Percentiles rank a stretch among this genome's conserved stretches.
These are phyloP conservation scores for Callipepla squamata DNA, from an alignment of 2,113 vertebrate genomes.

Conservation along the genomic window DNA sequence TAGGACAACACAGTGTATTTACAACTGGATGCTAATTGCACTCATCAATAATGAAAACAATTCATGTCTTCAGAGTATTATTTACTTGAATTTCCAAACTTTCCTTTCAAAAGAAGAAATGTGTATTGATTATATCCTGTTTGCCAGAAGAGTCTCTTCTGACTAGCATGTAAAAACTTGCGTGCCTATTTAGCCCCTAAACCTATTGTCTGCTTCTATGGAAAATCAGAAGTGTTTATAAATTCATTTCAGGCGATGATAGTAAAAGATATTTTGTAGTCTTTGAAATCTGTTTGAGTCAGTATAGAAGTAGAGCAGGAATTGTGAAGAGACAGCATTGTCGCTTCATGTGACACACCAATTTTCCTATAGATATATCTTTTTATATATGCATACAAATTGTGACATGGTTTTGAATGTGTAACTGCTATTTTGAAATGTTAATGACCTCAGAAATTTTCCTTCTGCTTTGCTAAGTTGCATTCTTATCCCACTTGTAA, in stretches of 20 bases:
- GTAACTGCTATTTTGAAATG: neutral
- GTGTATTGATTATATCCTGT: neutral
- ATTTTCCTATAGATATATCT: neutral
- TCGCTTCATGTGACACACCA: neutral
- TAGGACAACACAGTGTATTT: neutral
- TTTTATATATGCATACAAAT: neutral
- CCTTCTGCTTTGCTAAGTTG: neutral
- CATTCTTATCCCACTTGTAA: neutral
- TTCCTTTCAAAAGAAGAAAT: neutral
- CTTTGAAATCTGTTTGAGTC: neutral
- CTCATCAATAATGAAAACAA: neutral
- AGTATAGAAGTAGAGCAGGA: neutral
- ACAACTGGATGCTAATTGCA: neutral
- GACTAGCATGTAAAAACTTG: neutral
- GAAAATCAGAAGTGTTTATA: neutral
- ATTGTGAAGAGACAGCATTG: neutral
- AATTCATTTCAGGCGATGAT: neutral
- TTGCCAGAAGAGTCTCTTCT: neutral
- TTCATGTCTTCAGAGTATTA: neutral
- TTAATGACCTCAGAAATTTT: neutral
- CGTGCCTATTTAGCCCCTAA: neutral
- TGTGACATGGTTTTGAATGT: neutral
- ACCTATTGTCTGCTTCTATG: neutral
- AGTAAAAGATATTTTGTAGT: neutral
- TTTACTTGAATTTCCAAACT: neutral